A percentile compares a stretch with the other conserved stretches of the same genome.
These are phyloP conservation scores for Spodoptera frugiperda DNA, from an alignment of 1,140 invertebrate species.

Conservation along the genomic window DNA sequence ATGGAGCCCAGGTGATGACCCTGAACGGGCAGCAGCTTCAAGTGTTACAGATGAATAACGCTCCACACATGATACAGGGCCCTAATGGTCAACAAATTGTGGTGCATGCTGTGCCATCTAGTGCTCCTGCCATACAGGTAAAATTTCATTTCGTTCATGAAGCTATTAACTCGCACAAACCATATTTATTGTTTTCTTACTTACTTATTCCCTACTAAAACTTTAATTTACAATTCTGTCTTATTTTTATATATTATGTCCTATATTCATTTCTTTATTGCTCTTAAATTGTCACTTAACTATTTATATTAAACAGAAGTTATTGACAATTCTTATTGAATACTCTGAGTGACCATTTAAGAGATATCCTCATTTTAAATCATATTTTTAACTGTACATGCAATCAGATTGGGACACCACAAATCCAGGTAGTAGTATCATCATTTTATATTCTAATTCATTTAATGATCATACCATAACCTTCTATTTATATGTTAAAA, in stretches of 20 bases:
- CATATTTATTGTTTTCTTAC: no score
- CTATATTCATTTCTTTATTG: no score
- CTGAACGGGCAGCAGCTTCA: constrained; percentile 83
- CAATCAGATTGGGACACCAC: constrained; percentile 80
- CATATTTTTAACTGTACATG: constrained; percentile 53
- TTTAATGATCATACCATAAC: no score
- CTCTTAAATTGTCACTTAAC: no score
- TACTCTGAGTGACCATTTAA: no score
- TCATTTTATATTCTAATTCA: background rate
- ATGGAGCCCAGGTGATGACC: constrained; percentile 79
- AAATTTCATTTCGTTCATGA: background rate
- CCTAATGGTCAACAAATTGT: constrained; percentile 84
- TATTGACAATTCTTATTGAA: no score
- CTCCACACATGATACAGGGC: constrained; percentile 81
- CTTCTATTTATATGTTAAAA: no score
- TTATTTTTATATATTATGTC: no score
- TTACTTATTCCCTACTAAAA: no score
- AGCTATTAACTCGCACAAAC: no score
- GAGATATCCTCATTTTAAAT: background rate
- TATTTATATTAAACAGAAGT: no score
- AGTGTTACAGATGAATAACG: constrained; percentile 82
- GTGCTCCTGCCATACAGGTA: constrained; percentile 78
- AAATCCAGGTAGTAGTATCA: constrained; percentile 82
- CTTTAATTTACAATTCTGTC: no score
- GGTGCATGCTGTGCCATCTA: constrained; percentile 77